Percentiles rank a stretch among this genome's conserved stretches.
Evolutionary conservation across 2,888 invertebrate genomes (phyloP).

Genomic region (Drosophila anceps): DNA sequence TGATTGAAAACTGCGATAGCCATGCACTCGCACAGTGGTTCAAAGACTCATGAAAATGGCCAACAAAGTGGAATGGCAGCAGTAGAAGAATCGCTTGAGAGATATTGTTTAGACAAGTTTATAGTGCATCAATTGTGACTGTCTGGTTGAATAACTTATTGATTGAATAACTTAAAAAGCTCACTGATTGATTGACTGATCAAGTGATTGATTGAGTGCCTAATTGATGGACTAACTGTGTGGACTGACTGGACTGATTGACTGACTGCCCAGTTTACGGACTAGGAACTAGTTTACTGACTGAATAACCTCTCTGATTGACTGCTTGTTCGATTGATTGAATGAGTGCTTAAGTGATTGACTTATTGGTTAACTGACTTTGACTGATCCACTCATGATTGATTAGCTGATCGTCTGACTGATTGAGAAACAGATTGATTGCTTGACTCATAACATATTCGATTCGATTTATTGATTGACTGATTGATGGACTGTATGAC

Average conservation of each 20-base stretch:
- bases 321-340: not conserved
- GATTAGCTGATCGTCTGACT: not conserved
- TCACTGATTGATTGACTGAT: not conserved
- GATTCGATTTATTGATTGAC: not conserved
- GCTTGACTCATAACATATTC: not conserved
- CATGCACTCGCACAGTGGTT: slow-evolving; percentile 44
- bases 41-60: not conserved
- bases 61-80: not conserved
- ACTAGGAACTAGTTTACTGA: not conserved
- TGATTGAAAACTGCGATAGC: slow-evolving; percentile 60
- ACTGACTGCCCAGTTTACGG: not conserved
- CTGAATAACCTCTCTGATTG: not conserved
- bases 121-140: not conserved
- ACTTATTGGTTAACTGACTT: not conserved
- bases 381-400: not conserved
- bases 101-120: not conserved
- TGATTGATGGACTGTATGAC: not conserved
- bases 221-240: not conserved
- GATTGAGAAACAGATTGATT: not conserved
- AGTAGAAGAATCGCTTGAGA: no score
- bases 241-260: not conserved
- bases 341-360: not conserved
- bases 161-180: not conserved
- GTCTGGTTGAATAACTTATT: not conserved
- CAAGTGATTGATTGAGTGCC: not conserved